Conservation (phyloP, 2,113 vertebrate species). For the Boleophthalmus pectinirostris region DNA sequence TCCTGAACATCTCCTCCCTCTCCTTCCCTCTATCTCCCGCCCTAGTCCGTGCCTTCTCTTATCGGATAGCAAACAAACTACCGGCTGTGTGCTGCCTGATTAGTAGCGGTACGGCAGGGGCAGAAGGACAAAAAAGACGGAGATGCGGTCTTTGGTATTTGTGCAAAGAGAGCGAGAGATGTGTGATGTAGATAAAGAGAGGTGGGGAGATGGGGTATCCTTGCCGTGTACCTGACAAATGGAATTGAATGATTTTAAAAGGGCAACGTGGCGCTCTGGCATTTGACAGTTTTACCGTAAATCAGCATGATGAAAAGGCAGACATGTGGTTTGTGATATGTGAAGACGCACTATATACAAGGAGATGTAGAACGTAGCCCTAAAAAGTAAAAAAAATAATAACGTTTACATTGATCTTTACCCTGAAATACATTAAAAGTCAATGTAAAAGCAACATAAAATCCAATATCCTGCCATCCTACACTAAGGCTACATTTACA, state of each 20-base stretch:
- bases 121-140: conserved; percentile 3
- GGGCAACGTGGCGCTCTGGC: not conserved
- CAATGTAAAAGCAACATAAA: no score
- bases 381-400: no score
- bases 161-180: conserved; percentile 6
- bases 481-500: no score
- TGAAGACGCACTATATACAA: not conserved
- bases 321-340: not conserved
- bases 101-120: conserved; percentile 30
- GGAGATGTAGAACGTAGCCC: no score
- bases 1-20: conserved; percentile 32
- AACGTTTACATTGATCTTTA: no score
- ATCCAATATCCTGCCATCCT: no score
- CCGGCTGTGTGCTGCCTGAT: conserved; percentile 48
- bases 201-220: not conserved
- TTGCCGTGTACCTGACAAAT: not conserved
- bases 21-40: not conserved
- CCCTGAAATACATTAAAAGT: no score
- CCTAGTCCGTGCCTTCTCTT: conserved; percentile 37
- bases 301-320: not conserved
- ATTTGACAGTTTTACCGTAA: not conserved
- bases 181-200: not conserved
- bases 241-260: not conserved
- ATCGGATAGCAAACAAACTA: conserved; percentile 63
- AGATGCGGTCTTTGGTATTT: conserved; percentile 3